These are phyloP conservation scores for Aplysia californica DNA, from an alignment of 1,140 invertebrate species.

Conservation along the genomic window DNA sequence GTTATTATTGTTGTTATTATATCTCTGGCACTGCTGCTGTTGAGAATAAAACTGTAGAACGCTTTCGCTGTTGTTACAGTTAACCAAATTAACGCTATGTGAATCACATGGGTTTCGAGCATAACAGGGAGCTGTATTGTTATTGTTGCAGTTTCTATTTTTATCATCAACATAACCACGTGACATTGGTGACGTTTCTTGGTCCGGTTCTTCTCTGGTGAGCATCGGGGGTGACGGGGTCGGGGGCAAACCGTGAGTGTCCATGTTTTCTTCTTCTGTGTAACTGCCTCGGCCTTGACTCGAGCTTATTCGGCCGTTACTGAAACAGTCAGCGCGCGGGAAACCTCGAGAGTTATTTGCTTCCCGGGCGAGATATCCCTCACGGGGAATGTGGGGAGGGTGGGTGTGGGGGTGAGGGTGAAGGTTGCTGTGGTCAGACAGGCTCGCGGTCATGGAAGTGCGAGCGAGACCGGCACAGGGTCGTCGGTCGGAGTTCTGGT, in stretches of 20 bases:
- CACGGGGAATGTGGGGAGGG: too few relatives aligned
- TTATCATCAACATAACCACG: neutral
- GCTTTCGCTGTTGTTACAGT: neutral
- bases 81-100: neutral
- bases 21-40: too few relatives aligned
- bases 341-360: too few relatives aligned
- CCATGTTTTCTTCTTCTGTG: too few relatives aligned
- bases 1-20: too few relatives aligned
- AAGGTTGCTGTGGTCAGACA: neutral
- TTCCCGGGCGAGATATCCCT: too few relatives aligned
- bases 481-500: too few relatives aligned
- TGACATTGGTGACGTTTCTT: neutral
- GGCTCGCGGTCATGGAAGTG: neutral
- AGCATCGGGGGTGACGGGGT: neutral
- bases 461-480: neutral
- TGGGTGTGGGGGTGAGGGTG: neutral
- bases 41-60: neutral
- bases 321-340: too few relatives aligned
- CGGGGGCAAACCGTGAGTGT: too few relatives aligned
- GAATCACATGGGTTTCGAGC: neutral
- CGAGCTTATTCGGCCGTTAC: too few relatives aligned
- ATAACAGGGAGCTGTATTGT: neutral
- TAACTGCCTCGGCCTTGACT: too few relatives aligned
- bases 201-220: neutral
- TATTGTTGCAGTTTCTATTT: neutral